Percentiles rank a stretch among this genome's conserved stretches.
Evolutionary conservation across 2,113 vertebrate genomes (phyloP).

Genomic region (Ailurus styani): DNA sequence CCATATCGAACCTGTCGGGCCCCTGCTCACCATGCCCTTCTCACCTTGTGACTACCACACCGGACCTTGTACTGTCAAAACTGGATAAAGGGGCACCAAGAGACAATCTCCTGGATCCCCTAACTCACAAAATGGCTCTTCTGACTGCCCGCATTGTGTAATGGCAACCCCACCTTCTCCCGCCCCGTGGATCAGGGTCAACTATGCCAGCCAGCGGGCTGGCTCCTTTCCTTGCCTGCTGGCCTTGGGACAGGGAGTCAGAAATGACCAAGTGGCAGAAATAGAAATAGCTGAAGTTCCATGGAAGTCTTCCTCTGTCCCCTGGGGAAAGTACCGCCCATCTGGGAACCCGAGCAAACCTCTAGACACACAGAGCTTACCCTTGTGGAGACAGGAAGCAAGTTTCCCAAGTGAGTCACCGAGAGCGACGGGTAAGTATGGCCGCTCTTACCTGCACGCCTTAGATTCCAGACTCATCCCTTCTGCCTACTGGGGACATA

Average conservation of each 20-base stretch:
- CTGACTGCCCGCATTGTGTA: neutral
- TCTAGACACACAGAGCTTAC: neutral
- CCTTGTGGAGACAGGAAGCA: neutral
- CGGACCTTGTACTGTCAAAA: neutral
- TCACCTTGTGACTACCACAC: neutral
- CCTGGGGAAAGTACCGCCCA: neutral
- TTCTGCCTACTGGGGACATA: neutral
- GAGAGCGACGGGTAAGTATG: fast-evolving
- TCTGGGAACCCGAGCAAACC: neutral
- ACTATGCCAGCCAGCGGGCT: fast-evolving
- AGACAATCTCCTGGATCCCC: neutral
- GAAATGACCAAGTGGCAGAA: neutral
- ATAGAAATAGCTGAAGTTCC: neutral
- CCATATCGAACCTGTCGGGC: neutral
- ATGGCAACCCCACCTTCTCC: neutral
- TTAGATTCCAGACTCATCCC: neutral
- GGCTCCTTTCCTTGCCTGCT: neutral
- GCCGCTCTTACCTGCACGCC: fast-evolving
- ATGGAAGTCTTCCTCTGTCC: neutral
- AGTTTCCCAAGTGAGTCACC: neutral
- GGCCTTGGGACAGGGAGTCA: neutral
- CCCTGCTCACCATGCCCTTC: neutral
- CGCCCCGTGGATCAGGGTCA: neutral
- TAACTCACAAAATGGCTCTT: neutral
- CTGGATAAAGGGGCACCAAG: neutral